A percentile compares a stretch with the other conserved stretches of the same genome.
phyloP scores from a whole-genome alignment of 1,140 invertebrate genomes.

The Pararge aegeria region DNA sequence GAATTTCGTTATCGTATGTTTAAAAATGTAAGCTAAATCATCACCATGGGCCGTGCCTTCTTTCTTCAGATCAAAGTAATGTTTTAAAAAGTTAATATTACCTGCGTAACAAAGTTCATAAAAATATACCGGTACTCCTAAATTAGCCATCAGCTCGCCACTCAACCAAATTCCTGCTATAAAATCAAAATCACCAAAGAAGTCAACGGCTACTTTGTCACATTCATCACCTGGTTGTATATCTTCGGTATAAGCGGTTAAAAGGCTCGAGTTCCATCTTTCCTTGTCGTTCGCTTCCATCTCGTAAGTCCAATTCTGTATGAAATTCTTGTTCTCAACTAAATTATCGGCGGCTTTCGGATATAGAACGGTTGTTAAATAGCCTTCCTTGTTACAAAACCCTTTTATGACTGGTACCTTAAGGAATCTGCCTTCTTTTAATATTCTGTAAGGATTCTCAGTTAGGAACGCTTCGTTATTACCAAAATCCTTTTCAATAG shows the following conservation, averaged over 20 bases:
- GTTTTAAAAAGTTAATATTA: conserved; percentile 64
- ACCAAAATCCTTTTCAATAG: conserved; percentile 57
- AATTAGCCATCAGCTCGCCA: conserved; percentile 51
- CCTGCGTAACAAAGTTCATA: conserved; percentile 73
- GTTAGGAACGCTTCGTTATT: conserved; percentile 75
- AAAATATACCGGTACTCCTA: conserved; percentile 36
- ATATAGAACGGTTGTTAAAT: conserved; percentile 38
- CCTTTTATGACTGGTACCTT: conserved; percentile 75
- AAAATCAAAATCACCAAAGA: conserved; percentile 69
- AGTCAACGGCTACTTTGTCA: conserved; percentile 36
- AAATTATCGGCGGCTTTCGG: conserved; percentile 28
- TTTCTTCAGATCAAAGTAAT: conserved; percentile 54
- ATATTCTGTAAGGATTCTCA: conserved; percentile 75
- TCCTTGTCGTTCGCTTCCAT: conserved; percentile 28
- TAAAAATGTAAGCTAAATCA: conserved; percentile 71
- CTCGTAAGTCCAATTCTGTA: conserved; percentile 34
- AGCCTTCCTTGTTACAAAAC: conserved; percentile 71
- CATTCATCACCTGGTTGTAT: conserved; percentile 22
- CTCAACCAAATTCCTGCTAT: conserved; percentile 57
- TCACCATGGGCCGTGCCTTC: conserved; percentile 75
- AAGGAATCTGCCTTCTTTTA: conserved; percentile 71
- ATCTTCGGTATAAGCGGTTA: conserved; percentile 40
- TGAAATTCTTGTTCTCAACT: conserved; percentile 37
- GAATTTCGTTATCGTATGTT: conserved; percentile 47
- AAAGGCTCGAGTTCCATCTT: conserved; percentile 37